These are phyloP conservation scores for Cataglyphis cursor DNA, from an alignment of 2,888 invertebrate species.

Conservation along the genomic window DNA sequence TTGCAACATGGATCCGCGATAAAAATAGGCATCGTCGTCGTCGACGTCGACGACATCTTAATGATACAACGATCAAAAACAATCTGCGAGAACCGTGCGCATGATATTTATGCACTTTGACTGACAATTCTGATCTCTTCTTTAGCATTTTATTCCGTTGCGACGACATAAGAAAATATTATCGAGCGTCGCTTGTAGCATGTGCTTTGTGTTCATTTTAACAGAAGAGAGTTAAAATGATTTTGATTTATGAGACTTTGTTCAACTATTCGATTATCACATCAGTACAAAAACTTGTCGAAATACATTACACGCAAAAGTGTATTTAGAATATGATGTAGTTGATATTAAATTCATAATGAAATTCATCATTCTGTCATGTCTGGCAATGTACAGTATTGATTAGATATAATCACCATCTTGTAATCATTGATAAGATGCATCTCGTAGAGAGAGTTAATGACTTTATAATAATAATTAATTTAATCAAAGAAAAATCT, in stretches of 20 bases:
- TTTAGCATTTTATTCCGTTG: slow-evolving; percentile 8
- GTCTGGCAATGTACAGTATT: not conserved
- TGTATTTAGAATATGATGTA: not conserved
- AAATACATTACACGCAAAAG: not conserved
- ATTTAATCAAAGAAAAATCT: not conserved
- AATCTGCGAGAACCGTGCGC: slow-evolving; percentile 15
- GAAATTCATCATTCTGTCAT: not conserved
- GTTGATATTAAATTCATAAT: not conserved
- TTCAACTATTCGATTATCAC: not conserved
- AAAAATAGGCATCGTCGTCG: slow-evolving; percentile 66
- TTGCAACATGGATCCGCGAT: slow-evolving; percentile 62
- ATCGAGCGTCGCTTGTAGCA: not conserved
- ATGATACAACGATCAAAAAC: slow-evolving; percentile 34
- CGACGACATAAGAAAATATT: slow-evolving; percentile 7
- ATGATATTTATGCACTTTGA: slow-evolving; percentile 58
- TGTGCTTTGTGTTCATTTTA: not conserved
- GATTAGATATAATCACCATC: not conserved
- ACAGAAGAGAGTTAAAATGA: slow-evolving; percentile 19
- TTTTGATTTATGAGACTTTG: slow-evolving; percentile 20
- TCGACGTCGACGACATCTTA: not conserved
- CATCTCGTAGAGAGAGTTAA: not conserved
- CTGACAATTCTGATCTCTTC: slow-evolving; percentile 33
- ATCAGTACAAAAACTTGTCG: not conserved
- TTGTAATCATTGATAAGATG: not conserved
- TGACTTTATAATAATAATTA: slow-evolving; percentile 4